Base-by-base conservation (phyloP, 2,113 vertebrate species). In the Cavia aperea region DNA sequence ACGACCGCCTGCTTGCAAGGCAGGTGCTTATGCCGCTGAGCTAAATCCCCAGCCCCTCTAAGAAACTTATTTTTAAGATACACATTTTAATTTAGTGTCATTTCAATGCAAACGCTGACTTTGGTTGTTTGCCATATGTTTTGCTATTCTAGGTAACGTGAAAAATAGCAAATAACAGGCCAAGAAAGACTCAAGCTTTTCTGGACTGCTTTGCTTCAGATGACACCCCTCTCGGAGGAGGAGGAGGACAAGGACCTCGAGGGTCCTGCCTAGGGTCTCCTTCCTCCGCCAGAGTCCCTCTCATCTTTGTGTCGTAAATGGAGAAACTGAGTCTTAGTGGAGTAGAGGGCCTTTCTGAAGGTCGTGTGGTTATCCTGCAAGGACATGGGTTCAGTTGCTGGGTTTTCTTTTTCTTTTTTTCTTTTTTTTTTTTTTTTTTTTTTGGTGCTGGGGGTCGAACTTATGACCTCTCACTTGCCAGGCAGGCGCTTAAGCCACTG, bases 31-130 rank as follows among this genome's bases (percentile, higher is more conserved):
- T 39, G 39, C 39, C 39, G 3, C 39, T 39, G 39, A 39, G 39
- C 39, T 39, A 39, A 39, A 39, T 39, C 39, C 39, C 39, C 39
- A 39, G 39, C 39, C 39, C 39, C 39, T 39, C 39, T 39, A 88
- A 70, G 15, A 83, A 62, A 54, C 82, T 65, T 93, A 90, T 95
- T 97, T 96, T 95, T 95, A 89, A 93, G 43, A 78, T 12, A 56
- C 90, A 73, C 7, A 10, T 86, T 94, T 95, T 72, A 95, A 86
- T 94, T 93, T 93, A 82, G 39, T 62, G 14, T 51, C 29, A 82
- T 92, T 90, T 83, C 79, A 60, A 49, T 2, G 11, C 11, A 58
- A 86, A 54, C 46, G 68, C n/a, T 31, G 1, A 72, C 79, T 94
- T 94, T 43, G 62, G 56, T 75, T 43, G 58, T 60, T 62, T 46